phyloP scores from a whole-genome alignment of 2,888 invertebrate genomes.

The Hermodice carunculata region DNA sequence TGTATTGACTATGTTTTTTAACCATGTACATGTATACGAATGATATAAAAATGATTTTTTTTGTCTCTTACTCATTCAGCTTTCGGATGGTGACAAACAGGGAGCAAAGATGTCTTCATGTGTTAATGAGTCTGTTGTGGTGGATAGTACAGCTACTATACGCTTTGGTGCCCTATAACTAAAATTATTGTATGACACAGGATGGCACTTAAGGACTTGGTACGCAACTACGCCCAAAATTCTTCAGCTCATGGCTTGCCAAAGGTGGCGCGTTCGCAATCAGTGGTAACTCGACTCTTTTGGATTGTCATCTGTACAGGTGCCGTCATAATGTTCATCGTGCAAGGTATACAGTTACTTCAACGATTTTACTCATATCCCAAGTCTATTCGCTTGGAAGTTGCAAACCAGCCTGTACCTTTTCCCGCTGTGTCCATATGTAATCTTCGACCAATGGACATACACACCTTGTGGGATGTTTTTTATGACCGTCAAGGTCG shows the following conservation, averaged over 20 bases:
- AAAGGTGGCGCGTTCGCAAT: slow-evolving; percentile 3
- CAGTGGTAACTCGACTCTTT: background rate
- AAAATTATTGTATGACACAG: no score
- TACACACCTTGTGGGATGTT: slow-evolving; percentile 17
- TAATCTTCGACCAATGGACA: slow-evolving; percentile 19
- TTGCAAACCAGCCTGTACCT: slow-evolving; percentile 21
- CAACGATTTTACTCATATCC: slow-evolving; percentile 5
- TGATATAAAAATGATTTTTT: no score
- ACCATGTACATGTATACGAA: no score
- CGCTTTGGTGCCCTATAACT: no score
- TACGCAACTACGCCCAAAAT: no score
- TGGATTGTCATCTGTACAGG: background rate
- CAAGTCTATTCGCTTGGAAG: slow-evolving; percentile 20
- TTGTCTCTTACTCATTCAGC: no score
- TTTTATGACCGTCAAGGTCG: background rate
- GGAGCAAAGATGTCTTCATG: no score
- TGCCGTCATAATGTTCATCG: slow-evolving; percentile 6
- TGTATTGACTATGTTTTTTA: no score
- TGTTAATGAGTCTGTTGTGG: no score
- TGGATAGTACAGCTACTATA: no score
- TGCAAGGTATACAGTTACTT: slow-evolving; percentile 8
- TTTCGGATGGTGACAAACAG: no score
- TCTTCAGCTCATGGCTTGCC: slow-evolving; percentile 23
- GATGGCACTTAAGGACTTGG: no score
- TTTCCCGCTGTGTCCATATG: slow-evolving; percentile 23